Evolutionary conservation across 1,140 invertebrate species (phyloP).

Genomic region (Trichonephila inaurata): DNA sequence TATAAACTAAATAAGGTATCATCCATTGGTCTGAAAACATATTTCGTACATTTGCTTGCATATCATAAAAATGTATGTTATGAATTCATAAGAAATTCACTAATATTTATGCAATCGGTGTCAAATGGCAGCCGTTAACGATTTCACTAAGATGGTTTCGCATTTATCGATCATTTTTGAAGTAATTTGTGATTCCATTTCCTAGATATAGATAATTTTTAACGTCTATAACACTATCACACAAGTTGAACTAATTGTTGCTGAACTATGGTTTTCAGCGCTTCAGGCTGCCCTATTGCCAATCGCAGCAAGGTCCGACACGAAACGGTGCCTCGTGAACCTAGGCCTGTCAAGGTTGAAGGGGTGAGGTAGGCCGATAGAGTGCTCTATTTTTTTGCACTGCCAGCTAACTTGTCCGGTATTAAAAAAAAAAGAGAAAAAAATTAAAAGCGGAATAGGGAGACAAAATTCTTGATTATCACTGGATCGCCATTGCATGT

Average conservation of each 20-base stretch:
- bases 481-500: constrained; percentile 10
- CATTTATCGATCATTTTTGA: not conserved
- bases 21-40: no score
- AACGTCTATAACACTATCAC: not conserved
- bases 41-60: no score
- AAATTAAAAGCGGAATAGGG: not conserved
- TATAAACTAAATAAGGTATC: no score
- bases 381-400: constrained; percentile 29
- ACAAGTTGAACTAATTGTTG: constrained; percentile 56
- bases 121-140: no score
- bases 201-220: constrained; percentile 20
- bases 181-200: not conserved
- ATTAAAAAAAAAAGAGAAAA: not conserved
- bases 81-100: not conserved
- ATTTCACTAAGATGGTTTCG: no score
- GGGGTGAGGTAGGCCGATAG: constrained; percentile 59
- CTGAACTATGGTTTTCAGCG: constrained; percentile 77
- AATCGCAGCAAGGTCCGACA: constrained; percentile 71
- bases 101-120: not conserved
- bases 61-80: no score
- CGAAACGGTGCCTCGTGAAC: constrained; percentile 41
- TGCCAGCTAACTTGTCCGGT: constrained; percentile 21
- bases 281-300: constrained; percentile 77
- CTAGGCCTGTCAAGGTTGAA: constrained; percentile 54
- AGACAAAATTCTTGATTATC: not conserved